phyloP scores from a whole-genome alignment of 2,888 invertebrate species.

The Caenorhabditis uteleia region DNA sequence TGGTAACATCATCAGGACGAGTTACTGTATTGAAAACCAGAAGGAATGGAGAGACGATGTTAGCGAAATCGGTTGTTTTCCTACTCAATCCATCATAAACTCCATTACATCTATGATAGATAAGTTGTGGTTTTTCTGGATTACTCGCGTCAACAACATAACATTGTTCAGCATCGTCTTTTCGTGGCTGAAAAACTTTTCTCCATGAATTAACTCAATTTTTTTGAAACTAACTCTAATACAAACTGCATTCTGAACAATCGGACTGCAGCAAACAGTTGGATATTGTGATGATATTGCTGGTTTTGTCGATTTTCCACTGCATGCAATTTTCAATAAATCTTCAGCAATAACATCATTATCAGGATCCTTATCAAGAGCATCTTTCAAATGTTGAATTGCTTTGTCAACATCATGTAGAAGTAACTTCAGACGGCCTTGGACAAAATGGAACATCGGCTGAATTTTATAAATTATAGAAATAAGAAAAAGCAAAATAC shows the following conservation, averaged over 20 bases:
- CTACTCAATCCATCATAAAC: slow-evolving; percentile 56
- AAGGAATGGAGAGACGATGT: slow-evolving; percentile 56
- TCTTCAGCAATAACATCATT: slow-evolving; percentile 39
- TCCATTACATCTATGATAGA: slow-evolving; percentile 58
- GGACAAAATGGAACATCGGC: slow-evolving; percentile 47
- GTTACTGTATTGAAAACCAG: slow-evolving; percentile 42
- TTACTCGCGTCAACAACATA: slow-evolving; percentile 35
- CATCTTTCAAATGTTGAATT: slow-evolving; percentile 44
- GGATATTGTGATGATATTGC: slow-evolving; percentile 50
- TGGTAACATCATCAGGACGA: slow-evolving; percentile 23
- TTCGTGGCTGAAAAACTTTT: too few relatives aligned
- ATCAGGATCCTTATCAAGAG: slow-evolving; percentile 50
- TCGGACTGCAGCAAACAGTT: slow-evolving; percentile 50
- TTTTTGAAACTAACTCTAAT: slow-evolving; percentile 17
- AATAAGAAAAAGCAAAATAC: slow-evolving; percentile 5
- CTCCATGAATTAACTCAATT: too few relatives aligned
- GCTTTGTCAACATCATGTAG: slow-evolving; percentile 45
- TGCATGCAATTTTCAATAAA: slow-evolving; percentile 51
- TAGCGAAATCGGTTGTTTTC: slow-evolving; percentile 42
- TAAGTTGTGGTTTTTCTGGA: slow-evolving; percentile 22
- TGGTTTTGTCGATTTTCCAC: slow-evolving; percentile 52
- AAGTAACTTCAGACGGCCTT: slow-evolving; percentile 40
- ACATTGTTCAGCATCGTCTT: slow-evolving; percentile 31
- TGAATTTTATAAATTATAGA: slow-evolving; percentile 8
- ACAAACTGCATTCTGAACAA: slow-evolving; percentile 53